phyloP scores from a whole-genome alignment of 2,113 vertebrate species.

The Apistogramma diplotaenia region DNA sequence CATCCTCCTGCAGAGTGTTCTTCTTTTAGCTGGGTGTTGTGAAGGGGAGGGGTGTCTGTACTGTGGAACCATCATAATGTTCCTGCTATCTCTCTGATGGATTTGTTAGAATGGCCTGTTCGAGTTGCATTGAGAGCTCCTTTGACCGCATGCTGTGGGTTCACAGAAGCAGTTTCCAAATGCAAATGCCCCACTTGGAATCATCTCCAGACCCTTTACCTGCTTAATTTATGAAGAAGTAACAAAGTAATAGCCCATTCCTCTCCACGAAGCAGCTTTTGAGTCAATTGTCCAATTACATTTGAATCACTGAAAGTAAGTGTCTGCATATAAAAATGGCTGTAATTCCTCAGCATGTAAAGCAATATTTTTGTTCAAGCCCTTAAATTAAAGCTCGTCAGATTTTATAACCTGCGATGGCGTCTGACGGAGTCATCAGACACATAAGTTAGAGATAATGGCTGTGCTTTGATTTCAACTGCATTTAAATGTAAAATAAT shows the following conservation, averaged over 20 bases:
- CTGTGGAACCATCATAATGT: not conserved
- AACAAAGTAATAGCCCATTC: not conserved
- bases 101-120: not conserved
- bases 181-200: not conserved
- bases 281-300: not conserved
- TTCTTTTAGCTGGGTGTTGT: not conserved
- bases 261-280: not conserved
- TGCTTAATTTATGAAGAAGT: not conserved
- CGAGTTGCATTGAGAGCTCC: not conserved
- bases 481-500: not conserved
- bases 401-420: not conserved
- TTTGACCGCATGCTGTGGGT: not conserved
- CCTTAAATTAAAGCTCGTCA: not conserved
- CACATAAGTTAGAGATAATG: not conserved
- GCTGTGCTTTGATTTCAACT: not conserved
- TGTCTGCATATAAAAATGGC: not conserved
- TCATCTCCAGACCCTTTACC: not conserved
- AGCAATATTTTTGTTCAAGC: not conserved
- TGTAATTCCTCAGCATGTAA: not conserved
- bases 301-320: not conserved
- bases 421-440: not conserved
- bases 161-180: not conserved
- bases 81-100: not conserved
- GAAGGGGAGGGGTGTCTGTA: not conserved
- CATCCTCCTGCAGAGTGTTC: not conserved